These are phyloP conservation scores for Piprites chloris DNA, from an alignment of 2,113 vertebrate species.

Conservation along the genomic window DNA sequence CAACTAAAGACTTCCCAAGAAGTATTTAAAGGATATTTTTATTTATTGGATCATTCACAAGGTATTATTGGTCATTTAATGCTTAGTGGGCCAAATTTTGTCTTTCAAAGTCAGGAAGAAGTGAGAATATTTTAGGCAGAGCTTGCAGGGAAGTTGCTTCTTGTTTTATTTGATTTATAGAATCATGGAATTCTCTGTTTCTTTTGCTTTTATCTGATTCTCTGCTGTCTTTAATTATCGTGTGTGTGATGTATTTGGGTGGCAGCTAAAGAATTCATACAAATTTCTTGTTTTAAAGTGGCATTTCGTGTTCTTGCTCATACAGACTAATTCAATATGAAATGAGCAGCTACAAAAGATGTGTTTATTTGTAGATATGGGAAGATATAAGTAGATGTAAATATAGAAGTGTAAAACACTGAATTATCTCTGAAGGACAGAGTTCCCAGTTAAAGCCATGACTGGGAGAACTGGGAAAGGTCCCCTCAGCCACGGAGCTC, in stretches of 20 bases:
- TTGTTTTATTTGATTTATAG: not conserved
- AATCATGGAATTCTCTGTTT: not conserved
- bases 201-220: not conserved
- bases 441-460: not conserved
- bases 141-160: not conserved
- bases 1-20: not conserved
- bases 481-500: not conserved
- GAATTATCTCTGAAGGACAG: not conserved
- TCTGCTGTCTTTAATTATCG: not conserved
- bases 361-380: fast-evolving
- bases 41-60: not conserved
- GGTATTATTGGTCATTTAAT: not conserved
- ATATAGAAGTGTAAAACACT: not conserved
- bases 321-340: not conserved
- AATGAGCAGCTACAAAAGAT: not conserved
- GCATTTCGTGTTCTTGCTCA: not conserved
- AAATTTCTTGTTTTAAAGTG: not conserved
- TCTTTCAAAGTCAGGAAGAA: not conserved
- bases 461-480: not conserved
- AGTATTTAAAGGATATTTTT: not conserved
- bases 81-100: not conserved
- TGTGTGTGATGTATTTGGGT: not conserved
- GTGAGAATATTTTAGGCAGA: not conserved
- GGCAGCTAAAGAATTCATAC: not conserved
- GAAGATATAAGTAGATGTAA: not conserved